phyloP scores from a whole-genome alignment of 2,113 vertebrate genomes.

The Aegypius monachus region DNA sequence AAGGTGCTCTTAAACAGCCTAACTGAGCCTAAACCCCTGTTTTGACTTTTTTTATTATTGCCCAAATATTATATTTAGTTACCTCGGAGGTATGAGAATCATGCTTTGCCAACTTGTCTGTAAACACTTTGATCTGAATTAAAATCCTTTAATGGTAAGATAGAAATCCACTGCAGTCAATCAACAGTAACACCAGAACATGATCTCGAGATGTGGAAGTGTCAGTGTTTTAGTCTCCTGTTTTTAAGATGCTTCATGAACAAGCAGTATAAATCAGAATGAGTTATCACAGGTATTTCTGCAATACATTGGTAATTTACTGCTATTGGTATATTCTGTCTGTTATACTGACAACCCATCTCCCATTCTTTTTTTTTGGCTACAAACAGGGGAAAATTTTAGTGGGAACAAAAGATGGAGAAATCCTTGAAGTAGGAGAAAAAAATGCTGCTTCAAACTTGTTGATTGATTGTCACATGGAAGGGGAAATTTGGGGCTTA shows the following conservation, averaged over 20 bases:
- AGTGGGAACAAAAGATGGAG: constrained; percentile 96
- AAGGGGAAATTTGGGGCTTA: constrained; percentile 95
- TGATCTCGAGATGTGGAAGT: background rate
- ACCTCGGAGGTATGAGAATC: background rate
- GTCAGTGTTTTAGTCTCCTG: background rate
- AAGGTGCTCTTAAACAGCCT: background rate
- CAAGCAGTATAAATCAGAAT: background rate
- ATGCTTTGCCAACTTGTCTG: background rate
- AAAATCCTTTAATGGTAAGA: background rate
- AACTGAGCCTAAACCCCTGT: background rate
- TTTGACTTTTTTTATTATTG: background rate
- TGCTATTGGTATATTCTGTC: background rate
- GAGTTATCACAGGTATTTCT: background rate
- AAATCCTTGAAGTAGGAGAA: constrained; percentile 97
- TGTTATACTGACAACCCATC: background rate
- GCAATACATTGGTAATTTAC: background rate
- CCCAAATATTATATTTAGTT: background rate
- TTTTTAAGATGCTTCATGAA: background rate
- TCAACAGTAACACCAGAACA: background rate
- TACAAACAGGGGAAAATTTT: constrained; percentile 90
- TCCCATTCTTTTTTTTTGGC: background rate
- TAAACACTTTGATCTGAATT: background rate
- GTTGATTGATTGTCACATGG: constrained; percentile 92
- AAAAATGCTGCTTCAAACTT: constrained; percentile 97
- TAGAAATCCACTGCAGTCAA: background rate